Evolutionary conservation across 1,140 invertebrate species (phyloP), one percentile per base, ranked within the genome.

Genomic region (Drosophila ogumai): DNA sequence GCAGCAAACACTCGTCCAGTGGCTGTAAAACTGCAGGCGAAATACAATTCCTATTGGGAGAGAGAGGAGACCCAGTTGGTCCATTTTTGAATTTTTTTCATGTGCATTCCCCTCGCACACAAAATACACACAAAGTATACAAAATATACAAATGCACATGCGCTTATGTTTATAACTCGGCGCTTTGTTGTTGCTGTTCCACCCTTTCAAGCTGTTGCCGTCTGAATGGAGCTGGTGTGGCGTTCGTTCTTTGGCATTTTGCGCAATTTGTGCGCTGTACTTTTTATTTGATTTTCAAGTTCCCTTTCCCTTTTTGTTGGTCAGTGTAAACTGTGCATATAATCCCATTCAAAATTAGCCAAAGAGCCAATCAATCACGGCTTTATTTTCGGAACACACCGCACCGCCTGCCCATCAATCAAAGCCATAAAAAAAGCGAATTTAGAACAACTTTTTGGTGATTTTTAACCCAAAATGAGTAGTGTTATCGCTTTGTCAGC

Each of bases 201-300:
- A 49, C 58, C 75, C 58, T 75, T 75, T 64, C 64, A 47, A 68
- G 52, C 28, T 63, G 36, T 79, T 71, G 75, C 49, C 68, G 56
- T 75, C 52, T 55, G 52, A 59, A 32, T 50, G 44, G 41, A 59
- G 43, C 57, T 79, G 79, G 74, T 56, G 50, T 81, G 74, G 71
- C 71, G 71, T 87, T 87, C 75, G 75, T 87, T 87, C 84, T 88
- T 86, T 73, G 41, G 76, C 49, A 66, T 82, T 82, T 88, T 84
- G 84, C 84, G 77, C 84, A 87, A 84, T 88, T 88, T 78, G 84
- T 69, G 67, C 76, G 84, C 84, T 88, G 80, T 88, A 87, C 85
- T 82, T 88, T 76, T 65, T 34, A 17, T 56, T 63, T 47, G 43
- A 44, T 58, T 52, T 69, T 38, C 15, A 55, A 19, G 38, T 28